Percentiles rank a stretch among this genome's conserved stretches.
These are phyloP conservation scores for Eupithecia abbreviata DNA, from an alignment of 2,888 invertebrate species.

Conservation along the genomic window DNA sequence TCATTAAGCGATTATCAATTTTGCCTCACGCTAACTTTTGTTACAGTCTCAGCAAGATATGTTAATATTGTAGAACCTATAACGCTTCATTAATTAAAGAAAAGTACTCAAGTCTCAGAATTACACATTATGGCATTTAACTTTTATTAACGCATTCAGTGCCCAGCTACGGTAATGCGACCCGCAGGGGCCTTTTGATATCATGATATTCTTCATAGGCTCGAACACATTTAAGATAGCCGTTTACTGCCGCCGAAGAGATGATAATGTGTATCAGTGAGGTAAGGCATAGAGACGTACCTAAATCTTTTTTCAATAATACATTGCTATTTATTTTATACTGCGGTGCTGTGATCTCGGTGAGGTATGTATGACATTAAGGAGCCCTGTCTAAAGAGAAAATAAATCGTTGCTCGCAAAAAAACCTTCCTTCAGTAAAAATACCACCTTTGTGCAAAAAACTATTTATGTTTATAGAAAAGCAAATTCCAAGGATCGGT, in stretches of 20 bases:
- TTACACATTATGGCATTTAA: too few relatives aligned
- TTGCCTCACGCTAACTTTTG: slow-evolving; percentile 28
- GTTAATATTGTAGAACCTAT: not conserved
- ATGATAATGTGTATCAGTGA: too few relatives aligned
- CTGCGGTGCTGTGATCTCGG: not conserved
- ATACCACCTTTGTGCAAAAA: not conserved
- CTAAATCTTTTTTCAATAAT: not conserved
- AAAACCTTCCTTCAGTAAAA: not conserved
- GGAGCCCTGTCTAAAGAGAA: not conserved
- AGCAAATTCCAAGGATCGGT: not conserved
- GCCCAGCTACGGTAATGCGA: too few relatives aligned
- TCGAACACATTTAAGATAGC: too few relatives aligned
- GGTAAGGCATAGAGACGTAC: not conserved
- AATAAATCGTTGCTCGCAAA: not conserved
- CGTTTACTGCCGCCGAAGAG: too few relatives aligned
- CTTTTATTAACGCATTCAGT: too few relatives aligned
- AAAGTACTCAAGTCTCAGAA: too few relatives aligned
- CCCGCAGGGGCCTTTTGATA: too few relatives aligned
- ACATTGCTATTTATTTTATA: not conserved
- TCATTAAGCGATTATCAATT: slow-evolving; percentile 53
- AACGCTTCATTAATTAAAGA: too few relatives aligned
- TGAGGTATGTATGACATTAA: not conserved
- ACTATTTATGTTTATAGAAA: not conserved
- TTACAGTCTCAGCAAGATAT: not conserved
- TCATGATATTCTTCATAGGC: too few relatives aligned